Percentiles rank a stretch among this genome's conserved stretches.
phyloP scores from a whole-genome alignment of 2,888 invertebrate genomes.

The Capitulum mitella region DNA sequence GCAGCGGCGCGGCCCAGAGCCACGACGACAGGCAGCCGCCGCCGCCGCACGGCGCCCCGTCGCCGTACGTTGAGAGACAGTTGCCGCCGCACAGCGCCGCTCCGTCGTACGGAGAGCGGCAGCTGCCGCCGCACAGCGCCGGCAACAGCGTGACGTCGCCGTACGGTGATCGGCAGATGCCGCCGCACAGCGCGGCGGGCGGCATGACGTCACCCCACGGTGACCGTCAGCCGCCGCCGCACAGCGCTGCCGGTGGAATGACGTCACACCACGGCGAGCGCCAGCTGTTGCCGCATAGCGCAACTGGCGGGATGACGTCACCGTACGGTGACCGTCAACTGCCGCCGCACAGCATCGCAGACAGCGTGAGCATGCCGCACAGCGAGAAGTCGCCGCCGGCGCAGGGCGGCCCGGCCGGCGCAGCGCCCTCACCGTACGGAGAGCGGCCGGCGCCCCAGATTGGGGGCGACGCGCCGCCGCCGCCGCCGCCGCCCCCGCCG shows the following conservation, averaged over 20 bases:
- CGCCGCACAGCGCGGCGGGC: too few species aligned
- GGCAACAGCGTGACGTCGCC: not conserved
- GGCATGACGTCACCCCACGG: too few species aligned
- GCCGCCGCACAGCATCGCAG: too few species aligned
- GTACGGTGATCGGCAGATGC: not conserved
- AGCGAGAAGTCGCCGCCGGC: not conserved
- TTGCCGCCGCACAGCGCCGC: not conserved
- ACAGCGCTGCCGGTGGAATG: not conserved
- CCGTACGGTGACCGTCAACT: not conserved
- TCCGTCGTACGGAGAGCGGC: not conserved
- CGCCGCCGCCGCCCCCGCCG: constrained; percentile 38
- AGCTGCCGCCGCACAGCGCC: not conserved
- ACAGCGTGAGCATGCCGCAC: too few species aligned
- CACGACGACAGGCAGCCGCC: too few species aligned
- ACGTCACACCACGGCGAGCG: not conserved
- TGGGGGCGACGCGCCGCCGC: constrained; percentile 32
- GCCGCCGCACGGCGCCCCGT: not conserved
- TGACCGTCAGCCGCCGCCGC: not conserved
- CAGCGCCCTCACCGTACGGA: not conserved
- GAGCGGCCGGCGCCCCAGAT: not conserved
- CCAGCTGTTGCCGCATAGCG: not conserved
- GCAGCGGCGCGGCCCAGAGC: too few species aligned
- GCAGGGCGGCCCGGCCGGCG: not conserved
- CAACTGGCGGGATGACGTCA: not conserved
- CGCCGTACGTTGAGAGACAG: not conserved